Evolutionary conservation across 1,140 invertebrate genomes (phyloP).

Genomic region (Lutraria rhynchaena): DNA sequence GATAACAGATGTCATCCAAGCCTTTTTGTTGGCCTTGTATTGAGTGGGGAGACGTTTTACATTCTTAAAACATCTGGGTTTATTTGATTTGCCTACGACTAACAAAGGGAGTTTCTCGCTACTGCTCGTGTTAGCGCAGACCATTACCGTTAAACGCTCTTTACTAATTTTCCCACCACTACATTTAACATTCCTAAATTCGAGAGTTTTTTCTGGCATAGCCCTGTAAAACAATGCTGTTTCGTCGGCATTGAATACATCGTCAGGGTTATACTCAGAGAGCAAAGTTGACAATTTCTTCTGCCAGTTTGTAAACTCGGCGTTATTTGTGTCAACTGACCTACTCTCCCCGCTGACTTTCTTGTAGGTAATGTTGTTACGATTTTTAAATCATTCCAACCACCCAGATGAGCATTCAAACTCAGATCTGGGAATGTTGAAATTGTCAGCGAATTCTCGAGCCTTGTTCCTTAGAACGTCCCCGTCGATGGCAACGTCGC

Average conservation of each 20-base stretch:
- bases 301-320: no score
- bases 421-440: no score
- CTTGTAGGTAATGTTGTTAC: no score
- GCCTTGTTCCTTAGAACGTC: no score
- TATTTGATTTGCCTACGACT: slow-evolving; percentile 82
- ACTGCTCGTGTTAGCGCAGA: slow-evolving; percentile 81
- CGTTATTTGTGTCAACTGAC: no score
- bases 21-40: slow-evolving; percentile 62
- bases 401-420: no score
- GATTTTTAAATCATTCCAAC: no score
- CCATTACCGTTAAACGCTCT: slow-evolving; percentile 82
- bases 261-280: slow-evolving; percentile 6
- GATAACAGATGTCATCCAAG: slow-evolving; percentile 59
- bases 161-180: slow-evolving; percentile 80
- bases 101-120: slow-evolving; percentile 82
- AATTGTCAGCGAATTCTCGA: no score
- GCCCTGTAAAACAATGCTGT: slow-evolving; percentile 60
- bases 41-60: slow-evolving; percentile 34
- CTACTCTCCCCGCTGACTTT: no score
- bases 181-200: slow-evolving; percentile 54
- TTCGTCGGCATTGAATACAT: slow-evolving; percentile 65
- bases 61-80: slow-evolving; percentile 83
- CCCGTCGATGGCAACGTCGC: no score
- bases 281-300: not conserved
- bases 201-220: slow-evolving; percentile 55